A percentile compares a stretch with the other conserved stretches of the same genome.
phyloP scores from a whole-genome alignment of 2,113 vertebrate species.

The Pomatorhinus ruficollis region DNA sequence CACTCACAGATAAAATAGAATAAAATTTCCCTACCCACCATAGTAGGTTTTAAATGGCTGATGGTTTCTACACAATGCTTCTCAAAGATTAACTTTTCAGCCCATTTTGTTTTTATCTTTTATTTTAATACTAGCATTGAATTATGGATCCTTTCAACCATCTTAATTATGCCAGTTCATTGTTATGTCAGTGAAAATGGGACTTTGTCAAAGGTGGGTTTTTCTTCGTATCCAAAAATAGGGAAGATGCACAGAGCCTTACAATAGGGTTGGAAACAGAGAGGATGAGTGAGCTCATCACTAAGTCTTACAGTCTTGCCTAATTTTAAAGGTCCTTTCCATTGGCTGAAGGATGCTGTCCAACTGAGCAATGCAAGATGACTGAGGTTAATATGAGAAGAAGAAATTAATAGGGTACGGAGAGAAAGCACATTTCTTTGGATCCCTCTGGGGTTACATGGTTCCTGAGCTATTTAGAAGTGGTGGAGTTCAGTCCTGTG shows the following conservation, averaged over 20 bases:
- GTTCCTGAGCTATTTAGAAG: neutral
- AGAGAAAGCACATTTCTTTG: neutral
- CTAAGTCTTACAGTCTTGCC: neutral
- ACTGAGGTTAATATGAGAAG: neutral
- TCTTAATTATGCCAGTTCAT: neutral
- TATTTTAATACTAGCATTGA: neutral
- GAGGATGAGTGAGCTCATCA: neutral
- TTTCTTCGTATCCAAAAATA: neutral
- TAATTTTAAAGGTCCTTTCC: neutral
- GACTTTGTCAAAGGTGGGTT: neutral
- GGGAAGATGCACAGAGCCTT: neutral
- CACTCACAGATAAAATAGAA: neutral
- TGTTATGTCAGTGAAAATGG: neutral
- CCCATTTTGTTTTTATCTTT: neutral
- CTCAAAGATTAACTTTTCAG: neutral
- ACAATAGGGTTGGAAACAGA: neutral
- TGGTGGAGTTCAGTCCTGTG: neutral
- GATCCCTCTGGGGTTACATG: accelerated
- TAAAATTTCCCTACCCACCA: neutral
- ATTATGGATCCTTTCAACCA: neutral
- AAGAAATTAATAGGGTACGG: neutral
- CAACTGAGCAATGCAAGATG: neutral
- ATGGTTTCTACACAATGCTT: neutral
- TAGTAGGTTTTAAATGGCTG: neutral
- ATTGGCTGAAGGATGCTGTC: neutral